Conservation (phyloP, 2,113 vertebrate genomes). For the Papio anubis region DNA sequence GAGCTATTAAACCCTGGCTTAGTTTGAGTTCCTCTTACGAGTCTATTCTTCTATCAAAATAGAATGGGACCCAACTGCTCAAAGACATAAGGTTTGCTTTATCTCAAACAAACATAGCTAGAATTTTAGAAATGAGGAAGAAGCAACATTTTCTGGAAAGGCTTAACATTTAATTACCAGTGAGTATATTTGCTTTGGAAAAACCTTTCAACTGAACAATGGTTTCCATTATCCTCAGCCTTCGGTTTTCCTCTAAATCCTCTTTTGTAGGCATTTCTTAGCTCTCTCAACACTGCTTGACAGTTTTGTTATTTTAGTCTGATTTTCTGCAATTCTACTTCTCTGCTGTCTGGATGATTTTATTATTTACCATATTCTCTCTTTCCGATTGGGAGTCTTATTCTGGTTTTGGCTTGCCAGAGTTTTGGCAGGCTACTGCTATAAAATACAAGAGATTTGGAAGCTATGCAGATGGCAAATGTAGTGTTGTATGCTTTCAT, state of each 20-base stretch:
- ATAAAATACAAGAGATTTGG: conserved; percentile 77
- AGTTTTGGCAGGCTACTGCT: conserved; percentile 65
- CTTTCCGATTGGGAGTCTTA: conserved; percentile 68
- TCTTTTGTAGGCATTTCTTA: conserved; percentile 54
- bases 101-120: conserved; percentile 55
- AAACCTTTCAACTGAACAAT: conserved; percentile 64
- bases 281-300: not conserved
- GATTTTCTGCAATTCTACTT: conserved; percentile 61
- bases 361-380: conserved; percentile 66
- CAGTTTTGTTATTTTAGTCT: conserved; percentile 54
- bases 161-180: conserved; percentile 63
- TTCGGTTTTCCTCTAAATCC: conserved; percentile 52
- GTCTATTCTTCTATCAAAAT: conserved; percentile 46
- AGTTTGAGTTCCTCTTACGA: conserved; percentile 51
- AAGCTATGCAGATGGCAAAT: conserved; percentile 74
- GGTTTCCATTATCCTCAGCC: conserved; percentile 40
- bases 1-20: conserved; percentile 61
- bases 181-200: conserved; percentile 39
- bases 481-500: conserved; percentile 57
- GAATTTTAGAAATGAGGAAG: conserved; percentile 50
- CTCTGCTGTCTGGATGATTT: conserved; percentile 68
- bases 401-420: conserved; percentile 54
- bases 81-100: conserved; percentile 76
- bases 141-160: conserved; percentile 44
- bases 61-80: conserved; percentile 44